Evolutionary conservation across 1,140 invertebrate genomes (phyloP).

Genomic region (Hycleus cichorii): DNA sequence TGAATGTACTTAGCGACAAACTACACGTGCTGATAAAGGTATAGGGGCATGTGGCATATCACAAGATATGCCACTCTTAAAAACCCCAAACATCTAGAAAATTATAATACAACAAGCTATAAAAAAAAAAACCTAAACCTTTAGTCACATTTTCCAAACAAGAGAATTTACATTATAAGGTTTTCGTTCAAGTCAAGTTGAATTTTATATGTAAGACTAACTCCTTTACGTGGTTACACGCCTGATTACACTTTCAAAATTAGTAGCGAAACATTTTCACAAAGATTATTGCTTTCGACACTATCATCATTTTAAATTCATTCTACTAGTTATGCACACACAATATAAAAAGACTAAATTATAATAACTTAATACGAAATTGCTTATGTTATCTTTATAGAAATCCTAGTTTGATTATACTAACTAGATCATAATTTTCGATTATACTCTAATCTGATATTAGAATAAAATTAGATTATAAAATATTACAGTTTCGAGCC

Average conservation of each 20-base stretch:
- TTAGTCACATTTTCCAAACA: neutral
- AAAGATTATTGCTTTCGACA: slow-evolving; percentile 15
- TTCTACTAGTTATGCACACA: no score
- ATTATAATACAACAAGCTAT: neutral
- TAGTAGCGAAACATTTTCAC: slow-evolving; percentile 17
- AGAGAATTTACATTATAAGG: neutral
- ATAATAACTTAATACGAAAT: no score
- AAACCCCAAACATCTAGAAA: neutral
- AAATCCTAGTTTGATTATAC: no score
- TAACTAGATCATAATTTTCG: no score
- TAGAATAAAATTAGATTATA: no score
- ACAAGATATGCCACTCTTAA: slow-evolving; percentile 1
- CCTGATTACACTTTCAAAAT: slow-evolving; percentile 17
- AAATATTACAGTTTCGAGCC: no score
- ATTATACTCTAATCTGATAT: no score
- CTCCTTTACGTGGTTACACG: slow-evolving; percentile 15
- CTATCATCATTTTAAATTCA: no score
- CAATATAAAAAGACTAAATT: no score
- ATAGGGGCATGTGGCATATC: slow-evolving; percentile 8
- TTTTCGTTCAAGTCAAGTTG: slow-evolving; percentile 7
- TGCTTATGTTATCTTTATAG: no score
- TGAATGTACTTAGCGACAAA: slow-evolving; percentile 7
- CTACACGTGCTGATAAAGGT: slow-evolving; percentile 14
- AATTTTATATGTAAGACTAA: slow-evolving; percentile 17
- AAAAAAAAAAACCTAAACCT: neutral